Evolutionary conservation across 2,113 vertebrate species (phyloP).

Genomic region (Oryzias woworae): DNA sequence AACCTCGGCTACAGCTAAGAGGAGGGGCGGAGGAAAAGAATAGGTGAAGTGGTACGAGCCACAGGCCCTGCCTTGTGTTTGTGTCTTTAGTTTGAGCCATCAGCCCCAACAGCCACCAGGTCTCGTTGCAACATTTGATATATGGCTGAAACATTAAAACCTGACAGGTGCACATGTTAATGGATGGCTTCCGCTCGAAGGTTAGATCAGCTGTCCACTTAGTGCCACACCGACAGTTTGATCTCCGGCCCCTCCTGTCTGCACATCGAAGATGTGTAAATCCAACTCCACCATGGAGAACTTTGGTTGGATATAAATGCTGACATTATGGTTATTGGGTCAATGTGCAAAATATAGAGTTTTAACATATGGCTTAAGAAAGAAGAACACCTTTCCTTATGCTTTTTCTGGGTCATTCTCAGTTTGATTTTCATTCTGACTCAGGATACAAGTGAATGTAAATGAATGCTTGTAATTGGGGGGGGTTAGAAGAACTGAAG

Average conservation of each 20-base stretch:
- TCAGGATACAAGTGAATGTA: slow-evolving; percentile 23
- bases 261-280: background rate
- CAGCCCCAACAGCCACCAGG: slow-evolving; percentile 7
- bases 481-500: too few species aligned
- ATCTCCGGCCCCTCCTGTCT: slow-evolving; percentile 5
- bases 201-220: slow-evolving; percentile 1
- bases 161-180: slow-evolving; percentile 14
- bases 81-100: slow-evolving; percentile 17
- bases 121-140: slow-evolving; percentile 38
- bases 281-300: slow-evolving; percentile 15
- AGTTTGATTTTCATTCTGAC: slow-evolving; percentile 24
- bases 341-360: background rate
- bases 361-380: background rate
- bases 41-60: background rate
- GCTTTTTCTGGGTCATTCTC: slow-evolving; percentile 12
- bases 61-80: slow-evolving; percentile 15
- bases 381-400: background rate
- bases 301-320: background rate
- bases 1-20: slow-evolving; percentile 92
- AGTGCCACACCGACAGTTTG: background rate
- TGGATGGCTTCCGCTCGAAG: slow-evolving; percentile 2
- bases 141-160: slow-evolving; percentile 28
- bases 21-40: background rate
- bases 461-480: slow-evolving; percentile 26
- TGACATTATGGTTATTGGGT: slow-evolving; percentile 6